These are phyloP conservation scores for human (Homo sapiens) DNA, from an alignment of 2,113 vertebrate species.

Conservation along the genomic window GRCh38 chr6:113868001-113868500, in stretches of 20 bases:
- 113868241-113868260: not conserved
- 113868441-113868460: not conserved
- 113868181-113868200: not conserved
- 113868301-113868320: not conserved
- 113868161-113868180: not conserved
- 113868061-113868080: not conserved
- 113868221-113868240: not conserved
- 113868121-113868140: not conserved
- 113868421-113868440: not conserved
- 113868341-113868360: not conserved
- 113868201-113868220: not conserved
- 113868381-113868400: not conserved
- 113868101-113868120: not conserved
- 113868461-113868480: not conserved
- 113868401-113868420: not conserved
- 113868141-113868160: not conserved
- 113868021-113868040: not conserved
- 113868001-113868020: not conserved
- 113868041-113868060: not conserved
- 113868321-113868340: not conserved
- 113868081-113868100: not conserved
- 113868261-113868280: not conserved
- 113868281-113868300: not conserved
- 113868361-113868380: not conserved
- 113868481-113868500: not conserved